Base-by-base conservation (phyloP, 2,888 invertebrate species). In the Lasioglossum zephyrum region DNA sequence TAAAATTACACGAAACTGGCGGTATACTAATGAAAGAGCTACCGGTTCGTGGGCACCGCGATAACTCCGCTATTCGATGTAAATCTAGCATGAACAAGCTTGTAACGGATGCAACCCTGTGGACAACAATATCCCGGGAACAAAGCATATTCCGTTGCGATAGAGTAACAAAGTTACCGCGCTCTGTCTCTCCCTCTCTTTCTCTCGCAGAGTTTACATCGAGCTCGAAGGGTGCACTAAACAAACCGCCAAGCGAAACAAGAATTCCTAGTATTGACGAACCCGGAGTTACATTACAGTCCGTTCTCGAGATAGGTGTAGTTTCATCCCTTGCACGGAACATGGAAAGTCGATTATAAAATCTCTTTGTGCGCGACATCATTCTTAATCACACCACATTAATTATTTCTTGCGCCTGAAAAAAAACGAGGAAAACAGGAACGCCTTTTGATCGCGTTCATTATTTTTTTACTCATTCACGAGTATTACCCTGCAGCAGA, bases 1-100 rank as follows among this genome's bases (percentile, higher is more conserved):
- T 31, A 31, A 63, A 31, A 63, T 63, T 63, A 16, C 16, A 31
- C 16, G 66, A 36, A 69, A 69, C 36, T 9, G 36, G 9, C 22
- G 31, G 66, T 31, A 16, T 31, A 63, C 9, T 36, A 18, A 39
- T 69, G 22, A 39, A 69, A 69, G 66, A 69, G 66, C 39, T 9
- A 22, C 11, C 36, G 63, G 66, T 36, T 18, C 9, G 26, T 31
- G 47, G 18, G 3, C 36, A 39, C 31, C n/a, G 39, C 26, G 57
- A 53, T 60, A 47, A 31, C 49, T 39, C 3, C 1, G 36, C 16
- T 69, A 26, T 39, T 70, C 22, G 36, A 70, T 31, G 57, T 47
- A 81, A 82, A 75, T 81, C 57, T 75, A 47, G 47, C 81, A 47
- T 26, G 47, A 82, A 82, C 36, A 49, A 83, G 66, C 47, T 60